A percentile compares a stretch with the other conserved stretches of the same genome.
Conservation (phyloP, 2,888 invertebrate genomes). For the Dioctria rufipes region DNA sequence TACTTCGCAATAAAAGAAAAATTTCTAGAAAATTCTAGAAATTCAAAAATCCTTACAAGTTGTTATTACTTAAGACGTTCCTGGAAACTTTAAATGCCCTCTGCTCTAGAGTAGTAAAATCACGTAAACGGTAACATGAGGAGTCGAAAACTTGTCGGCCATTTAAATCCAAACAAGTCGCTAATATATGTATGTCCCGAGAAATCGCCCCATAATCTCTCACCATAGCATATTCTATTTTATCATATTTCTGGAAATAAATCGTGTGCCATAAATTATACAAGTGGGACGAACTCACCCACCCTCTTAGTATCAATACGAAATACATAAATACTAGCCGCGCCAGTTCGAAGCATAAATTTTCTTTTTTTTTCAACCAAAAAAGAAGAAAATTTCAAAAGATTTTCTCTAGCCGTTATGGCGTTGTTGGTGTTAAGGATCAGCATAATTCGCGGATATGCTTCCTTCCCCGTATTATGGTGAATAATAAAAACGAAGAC, state of each 20-base stretch:
- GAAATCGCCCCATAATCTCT: slow-evolving; percentile 20
- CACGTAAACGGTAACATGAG: slow-evolving; percentile 5
- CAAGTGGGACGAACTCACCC: not conserved
- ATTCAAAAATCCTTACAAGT: not conserved
- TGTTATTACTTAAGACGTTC: not conserved
- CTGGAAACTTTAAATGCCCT: not conserved
- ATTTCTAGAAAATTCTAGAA: not conserved
- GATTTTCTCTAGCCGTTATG: too few species aligned
- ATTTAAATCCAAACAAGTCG: slow-evolving; percentile 27
- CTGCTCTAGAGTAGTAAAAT: not conserved
- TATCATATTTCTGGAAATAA: slow-evolving; percentile 45
- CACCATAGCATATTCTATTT: slow-evolving; percentile 45
- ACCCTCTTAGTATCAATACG: slow-evolving; percentile 1
- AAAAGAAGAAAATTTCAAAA: slow-evolving; percentile 18
- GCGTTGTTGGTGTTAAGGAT: slow-evolving; percentile 10
- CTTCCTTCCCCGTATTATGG: not conserved
- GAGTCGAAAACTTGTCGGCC: slow-evolving; percentile 4
- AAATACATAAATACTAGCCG: slow-evolving; percentile 21
- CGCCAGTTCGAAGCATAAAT: slow-evolving; percentile 37
- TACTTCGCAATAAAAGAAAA: not conserved
- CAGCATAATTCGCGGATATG: slow-evolving; percentile 36
- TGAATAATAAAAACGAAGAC: slow-evolving; percentile 35
- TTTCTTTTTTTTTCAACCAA: slow-evolving; percentile 10
- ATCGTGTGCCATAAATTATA: slow-evolving; percentile 41
- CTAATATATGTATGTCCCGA: slow-evolving; percentile 9